Percentiles rank a stretch among this genome's conserved stretches.
phyloP scores from a whole-genome alignment of 2,113 vertebrate species.

The Barbus barbus region DNA sequence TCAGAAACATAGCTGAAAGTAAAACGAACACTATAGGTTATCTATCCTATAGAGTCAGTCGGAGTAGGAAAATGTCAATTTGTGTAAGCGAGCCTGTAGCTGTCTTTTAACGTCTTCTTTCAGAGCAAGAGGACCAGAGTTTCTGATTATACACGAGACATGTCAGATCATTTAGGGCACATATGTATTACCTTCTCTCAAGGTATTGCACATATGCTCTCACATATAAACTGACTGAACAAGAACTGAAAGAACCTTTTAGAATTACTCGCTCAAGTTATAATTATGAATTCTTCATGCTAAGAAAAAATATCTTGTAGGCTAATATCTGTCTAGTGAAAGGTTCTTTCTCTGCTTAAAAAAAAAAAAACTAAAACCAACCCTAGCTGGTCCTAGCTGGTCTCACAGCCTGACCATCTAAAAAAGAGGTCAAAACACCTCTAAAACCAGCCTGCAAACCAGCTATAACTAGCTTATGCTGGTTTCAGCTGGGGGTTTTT shows the following conservation, averaged over 20 bases:
- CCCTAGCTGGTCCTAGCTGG: too few species aligned
- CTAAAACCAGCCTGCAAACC: too few species aligned
- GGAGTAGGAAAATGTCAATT: background rate
- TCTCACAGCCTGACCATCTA: too few species aligned
- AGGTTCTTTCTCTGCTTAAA: too few species aligned
- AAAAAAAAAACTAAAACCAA: too few species aligned
- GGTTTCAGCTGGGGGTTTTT: too few species aligned
- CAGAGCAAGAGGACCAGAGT: background rate
- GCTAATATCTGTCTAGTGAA: too few species aligned
- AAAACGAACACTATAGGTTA: background rate
- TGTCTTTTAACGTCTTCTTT: background rate
- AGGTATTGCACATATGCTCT: background rate
- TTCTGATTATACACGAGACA: conserved; percentile 1
- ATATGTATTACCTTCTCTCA: background rate
- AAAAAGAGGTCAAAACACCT: too few species aligned
- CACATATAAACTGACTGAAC: background rate
- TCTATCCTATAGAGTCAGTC: background rate
- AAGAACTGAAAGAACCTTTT: background rate
- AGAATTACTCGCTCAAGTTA: background rate
- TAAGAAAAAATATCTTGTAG: background rate
- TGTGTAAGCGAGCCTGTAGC: background rate
- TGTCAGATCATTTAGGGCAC: conserved; percentile 8
- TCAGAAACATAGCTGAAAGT: background rate
- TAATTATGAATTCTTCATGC: background rate
- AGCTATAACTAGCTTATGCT: too few species aligned